These are phyloP conservation scores for Chymomyza caudatula DNA, from an alignment of 2,888 invertebrate genomes.

Conservation along the genomic window DNA sequence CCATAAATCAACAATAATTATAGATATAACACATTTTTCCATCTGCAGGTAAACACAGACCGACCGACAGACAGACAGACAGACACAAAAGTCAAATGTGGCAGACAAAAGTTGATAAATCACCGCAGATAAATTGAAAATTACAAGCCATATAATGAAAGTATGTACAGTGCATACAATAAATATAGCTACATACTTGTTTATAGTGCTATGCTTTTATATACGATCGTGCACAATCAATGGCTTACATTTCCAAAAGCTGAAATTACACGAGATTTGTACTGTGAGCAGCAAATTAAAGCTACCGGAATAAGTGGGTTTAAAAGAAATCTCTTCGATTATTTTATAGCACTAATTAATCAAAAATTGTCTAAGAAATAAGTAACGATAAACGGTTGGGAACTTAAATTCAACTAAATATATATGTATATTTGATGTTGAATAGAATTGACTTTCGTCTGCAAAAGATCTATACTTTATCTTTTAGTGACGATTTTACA, in stretches of 20 bases:
- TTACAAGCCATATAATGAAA: conserved; percentile 46
- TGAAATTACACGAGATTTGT: background rate
- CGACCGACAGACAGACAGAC: background rate
- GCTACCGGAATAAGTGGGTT: background rate
- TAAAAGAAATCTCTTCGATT: too few relatives aligned
- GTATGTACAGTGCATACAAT: conserved; percentile 11
- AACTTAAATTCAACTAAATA: too few relatives aligned
- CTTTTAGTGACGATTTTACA: too few relatives aligned
- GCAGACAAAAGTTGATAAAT: conserved; percentile 57
- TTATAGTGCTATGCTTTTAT: background rate
- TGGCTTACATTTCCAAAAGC: background rate
- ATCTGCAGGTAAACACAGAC: conserved; percentile 8
- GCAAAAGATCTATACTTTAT: too few relatives aligned
- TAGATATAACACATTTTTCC: conserved; percentile 26
- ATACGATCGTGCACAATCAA: background rate
- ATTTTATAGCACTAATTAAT: too few relatives aligned
- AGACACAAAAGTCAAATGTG: conserved; percentile 35
- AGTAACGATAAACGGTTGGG: too few relatives aligned
- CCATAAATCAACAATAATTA: conserved; percentile 71
- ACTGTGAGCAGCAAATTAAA: background rate
- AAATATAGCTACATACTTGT: conserved; percentile 1
- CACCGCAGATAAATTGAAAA: conserved; percentile 67
- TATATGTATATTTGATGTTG: too few relatives aligned
- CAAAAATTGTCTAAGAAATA: too few relatives aligned
- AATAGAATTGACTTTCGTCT: too few relatives aligned